phyloP scores from a whole-genome alignment of 1,140 invertebrate species.

The Bathynomus jamesi region DNA sequence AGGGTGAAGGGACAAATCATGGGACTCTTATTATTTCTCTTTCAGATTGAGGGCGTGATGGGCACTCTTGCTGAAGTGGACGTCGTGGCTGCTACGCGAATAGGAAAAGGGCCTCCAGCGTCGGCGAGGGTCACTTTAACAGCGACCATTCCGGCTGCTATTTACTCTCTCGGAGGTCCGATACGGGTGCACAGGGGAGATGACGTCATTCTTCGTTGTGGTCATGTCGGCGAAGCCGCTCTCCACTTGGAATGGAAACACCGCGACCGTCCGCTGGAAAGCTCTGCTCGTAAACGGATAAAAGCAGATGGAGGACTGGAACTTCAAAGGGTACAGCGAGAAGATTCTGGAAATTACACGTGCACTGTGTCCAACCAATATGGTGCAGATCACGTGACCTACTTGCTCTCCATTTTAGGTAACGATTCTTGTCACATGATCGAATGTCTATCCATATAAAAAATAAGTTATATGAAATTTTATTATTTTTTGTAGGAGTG shows the following conservation, averaged over 20 bases:
- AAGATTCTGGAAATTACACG: constrained; percentile 46
- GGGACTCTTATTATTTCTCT: no score
- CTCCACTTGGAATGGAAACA: constrained; percentile 58
- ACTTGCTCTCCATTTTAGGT: constrained; percentile 31
- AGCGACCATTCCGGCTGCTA: constrained; percentile 39
- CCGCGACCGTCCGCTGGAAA: constrained; percentile 21
- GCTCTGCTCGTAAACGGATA: constrained; percentile 30
- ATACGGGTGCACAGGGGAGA: constrained; percentile 71
- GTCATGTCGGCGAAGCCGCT: constrained; percentile 60
- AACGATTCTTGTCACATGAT: no score
- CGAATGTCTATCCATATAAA: no score
- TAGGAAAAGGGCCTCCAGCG: constrained; percentile 39
- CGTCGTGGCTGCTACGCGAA: constrained; percentile 40
- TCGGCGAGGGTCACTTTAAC: constrained; percentile 28
- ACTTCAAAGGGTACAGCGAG: constrained; percentile 40
- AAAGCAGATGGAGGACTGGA: constrained; percentile 43
- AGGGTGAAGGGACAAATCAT: no score
- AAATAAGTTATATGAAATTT: no score
- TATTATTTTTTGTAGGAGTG: no score
- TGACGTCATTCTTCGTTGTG: constrained; percentile 66
- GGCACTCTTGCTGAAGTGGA: constrained; percentile 39
- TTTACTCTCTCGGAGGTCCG: constrained; percentile 59
- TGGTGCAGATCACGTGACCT: constrained; percentile 38
- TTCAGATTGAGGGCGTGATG: constrained; percentile 28
- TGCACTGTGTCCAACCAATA: constrained; percentile 44